phyloP scores from a whole-genome alignment of 2,888 invertebrate genomes.

The Drosophila merina region DNA sequence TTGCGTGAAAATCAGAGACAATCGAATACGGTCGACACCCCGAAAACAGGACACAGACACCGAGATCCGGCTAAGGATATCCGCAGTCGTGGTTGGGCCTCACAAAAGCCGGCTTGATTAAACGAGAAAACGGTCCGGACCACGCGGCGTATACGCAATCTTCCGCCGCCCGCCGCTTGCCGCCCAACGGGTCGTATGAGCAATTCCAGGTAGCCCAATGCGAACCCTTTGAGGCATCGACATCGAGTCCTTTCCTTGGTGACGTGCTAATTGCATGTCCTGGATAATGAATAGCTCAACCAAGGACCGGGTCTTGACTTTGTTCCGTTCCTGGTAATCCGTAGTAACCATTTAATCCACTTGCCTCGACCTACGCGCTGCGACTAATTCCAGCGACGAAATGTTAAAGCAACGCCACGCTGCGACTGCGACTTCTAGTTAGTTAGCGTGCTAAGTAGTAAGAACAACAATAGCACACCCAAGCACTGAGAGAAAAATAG shows the following conservation, averaged over 20 bases:
- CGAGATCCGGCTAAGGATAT: constrained; percentile 55
- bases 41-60: constrained; percentile 35
- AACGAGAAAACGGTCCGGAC: constrained; percentile 33
- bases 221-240: constrained; percentile 51
- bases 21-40: constrained; percentile 53
- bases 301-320: background rate
- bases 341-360: constrained; percentile 68
- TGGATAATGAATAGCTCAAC: constrained; percentile 57
- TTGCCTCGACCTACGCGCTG: constrained; percentile 75
- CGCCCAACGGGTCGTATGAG: constrained; percentile 63
- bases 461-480: constrained; percentile 30
- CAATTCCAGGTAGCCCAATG: constrained; percentile 30
- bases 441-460: constrained; percentile 52
- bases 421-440: constrained; percentile 33
- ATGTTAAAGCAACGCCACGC: constrained; percentile 53
- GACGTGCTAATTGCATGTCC: constrained; percentile 67
- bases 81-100: constrained; percentile 23
- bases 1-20: constrained; percentile 75
- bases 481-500: constrained; percentile 8
- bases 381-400: constrained; percentile 68
- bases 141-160: constrained; percentile 7
- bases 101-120: constrained; percentile 45
- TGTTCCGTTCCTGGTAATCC: background rate
- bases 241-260: constrained; percentile 20
- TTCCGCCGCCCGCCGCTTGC: background rate